Evolutionary conservation across 2,113 vertebrate species (phyloP), one percentile per base, ranked within the genome.

Genomic region (Stictonetta naevosa): DNA sequence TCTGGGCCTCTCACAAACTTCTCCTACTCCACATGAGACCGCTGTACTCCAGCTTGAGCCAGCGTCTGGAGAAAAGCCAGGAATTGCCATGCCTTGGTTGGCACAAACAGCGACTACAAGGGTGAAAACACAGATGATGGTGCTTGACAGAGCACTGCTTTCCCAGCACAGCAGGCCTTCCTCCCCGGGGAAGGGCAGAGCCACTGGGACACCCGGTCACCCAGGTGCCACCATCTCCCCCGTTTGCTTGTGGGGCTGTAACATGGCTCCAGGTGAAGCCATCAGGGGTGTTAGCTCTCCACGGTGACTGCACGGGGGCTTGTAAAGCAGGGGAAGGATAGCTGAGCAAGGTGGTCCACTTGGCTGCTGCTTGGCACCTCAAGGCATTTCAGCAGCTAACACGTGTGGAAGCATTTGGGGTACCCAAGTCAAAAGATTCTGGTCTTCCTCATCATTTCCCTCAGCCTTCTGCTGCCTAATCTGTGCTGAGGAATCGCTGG

Each of bases 341-440:
- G n/a, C 3, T 2, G 56, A 90, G 42, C 2, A 4, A 40, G 48
- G 28, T 0, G 0, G 15, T 48, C 31, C 7, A 0, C 22, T 11
- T 23, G 44, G 50, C 42, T 74, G 44, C 80, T 42, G n/a, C 71
- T 82, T 53, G 90, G 66, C 86, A 91, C 73, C 62, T 79, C 44
- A 1, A 14, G 42, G 13, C 76, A 71, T 75, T 93, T 86, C 64
- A 58, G 36, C 63, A 88, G 52, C 68, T 82, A 22, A 60, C 93
- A 33, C 34, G 31, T 33, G 8, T 1, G 18, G 56, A 72, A 33
- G 16, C 2, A 68, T 52, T 36, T 31, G 69, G 52, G 74, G 71
- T 75, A 72, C 50, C 29, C 40, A 13, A 50, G 66, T 12, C 2
- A 10, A 74, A 46, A 3, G 67, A 3, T 31, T 72, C 75, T 87